Evolutionary conservation across 2,888 invertebrate species (phyloP).

Genomic region (Agriotes lineatus): DNA sequence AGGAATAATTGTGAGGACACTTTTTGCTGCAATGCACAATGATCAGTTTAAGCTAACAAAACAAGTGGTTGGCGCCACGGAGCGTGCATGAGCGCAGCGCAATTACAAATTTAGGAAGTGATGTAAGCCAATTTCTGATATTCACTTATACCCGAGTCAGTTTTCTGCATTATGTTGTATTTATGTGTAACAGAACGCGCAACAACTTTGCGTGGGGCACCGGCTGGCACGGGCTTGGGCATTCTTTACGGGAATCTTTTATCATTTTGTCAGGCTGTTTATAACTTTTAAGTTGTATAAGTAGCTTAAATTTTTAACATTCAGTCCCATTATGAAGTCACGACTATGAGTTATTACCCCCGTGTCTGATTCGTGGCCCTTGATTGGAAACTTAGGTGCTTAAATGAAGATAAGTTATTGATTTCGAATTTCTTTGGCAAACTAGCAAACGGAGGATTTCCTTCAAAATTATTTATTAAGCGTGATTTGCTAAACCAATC

Average conservation of each 20-base stretch:
- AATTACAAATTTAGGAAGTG: conserved; percentile 24
- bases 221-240: conserved; percentile 42
- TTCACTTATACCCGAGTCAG: conserved; percentile 28
- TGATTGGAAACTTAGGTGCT: conserved; percentile 1
- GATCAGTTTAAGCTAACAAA: no score
- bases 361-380: background rate
- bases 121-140: conserved; percentile 30
- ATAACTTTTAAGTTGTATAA: conserved; percentile 32
- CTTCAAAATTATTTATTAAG: no score
- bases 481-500: no score
- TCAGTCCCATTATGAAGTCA: conserved; percentile 7
- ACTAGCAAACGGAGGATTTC: no score
- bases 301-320: conserved; percentile 23
- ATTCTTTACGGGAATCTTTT: conserved; percentile 42
- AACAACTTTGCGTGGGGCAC: conserved; percentile 39
- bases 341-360: background rate
- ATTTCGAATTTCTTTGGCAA: no score
- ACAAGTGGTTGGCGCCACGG: background rate
- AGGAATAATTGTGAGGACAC: no score
- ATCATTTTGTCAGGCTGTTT: conserved; percentile 46
- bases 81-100: background rate
- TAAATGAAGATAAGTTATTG: no score
- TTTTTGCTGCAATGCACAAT: no score
- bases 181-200: conserved; percentile 31
- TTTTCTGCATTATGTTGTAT: conserved; percentile 42